A percentile compares a stretch with the other conserved stretches of the same genome.
These are phyloP conservation scores for Falco peregrinus DNA, from an alignment of 2,797 vertebrate genomes.

Conservation along the genomic window DNA sequence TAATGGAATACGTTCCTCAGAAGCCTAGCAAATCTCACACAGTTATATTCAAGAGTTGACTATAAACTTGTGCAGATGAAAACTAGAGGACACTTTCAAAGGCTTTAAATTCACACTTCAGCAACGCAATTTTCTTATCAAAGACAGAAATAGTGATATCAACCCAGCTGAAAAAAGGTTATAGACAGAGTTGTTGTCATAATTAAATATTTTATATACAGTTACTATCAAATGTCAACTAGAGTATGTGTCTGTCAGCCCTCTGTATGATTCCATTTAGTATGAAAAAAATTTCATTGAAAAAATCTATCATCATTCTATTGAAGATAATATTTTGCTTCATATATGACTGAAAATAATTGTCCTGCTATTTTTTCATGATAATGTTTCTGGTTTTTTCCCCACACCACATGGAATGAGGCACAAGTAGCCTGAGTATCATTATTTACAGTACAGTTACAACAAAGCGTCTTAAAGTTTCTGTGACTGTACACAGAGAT, in stretches of 20 bases:
- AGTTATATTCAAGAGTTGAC: not conserved
- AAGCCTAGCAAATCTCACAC: not conserved
- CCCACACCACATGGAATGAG: not conserved
- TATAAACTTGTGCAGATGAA: not conserved
- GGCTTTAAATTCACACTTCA: not conserved
- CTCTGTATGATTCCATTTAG: not conserved
- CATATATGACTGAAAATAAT: not conserved
- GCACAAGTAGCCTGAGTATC: not conserved
- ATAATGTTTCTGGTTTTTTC: not conserved
- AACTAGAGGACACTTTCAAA: not conserved
- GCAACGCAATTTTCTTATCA: not conserved
- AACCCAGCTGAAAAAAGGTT: not conserved
- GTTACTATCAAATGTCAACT: not conserved
- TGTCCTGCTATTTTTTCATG: not conserved
- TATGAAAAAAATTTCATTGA: not conserved
- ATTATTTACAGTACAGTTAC: not conserved
- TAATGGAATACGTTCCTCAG: not conserved
- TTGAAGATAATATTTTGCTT: not conserved
- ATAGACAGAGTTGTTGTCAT: not conserved
- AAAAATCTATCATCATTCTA: not conserved
- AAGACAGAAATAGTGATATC: not conserved
- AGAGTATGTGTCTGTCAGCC: not conserved
- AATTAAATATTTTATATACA: constrained; percentile 21
- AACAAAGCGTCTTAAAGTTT: not conserved
- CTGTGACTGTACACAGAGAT: not conserved